Conservation (phyloP, 2,113 vertebrate species). For the Mormyrus iriodes region DNA sequence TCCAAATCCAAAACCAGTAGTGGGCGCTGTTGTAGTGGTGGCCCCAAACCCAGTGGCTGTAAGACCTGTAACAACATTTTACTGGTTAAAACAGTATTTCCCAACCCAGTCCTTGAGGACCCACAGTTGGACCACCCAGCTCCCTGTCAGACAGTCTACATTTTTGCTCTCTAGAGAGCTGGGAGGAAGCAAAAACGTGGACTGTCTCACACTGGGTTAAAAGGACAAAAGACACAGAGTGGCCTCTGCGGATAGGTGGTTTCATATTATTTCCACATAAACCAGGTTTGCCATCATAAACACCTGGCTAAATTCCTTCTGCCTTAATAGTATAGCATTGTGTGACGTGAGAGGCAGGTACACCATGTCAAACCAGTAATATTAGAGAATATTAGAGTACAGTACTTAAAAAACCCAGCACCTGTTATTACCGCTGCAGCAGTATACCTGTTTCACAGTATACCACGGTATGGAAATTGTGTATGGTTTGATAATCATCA, state of each 20-base stretch:
- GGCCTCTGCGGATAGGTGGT: not conserved
- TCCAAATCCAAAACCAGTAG: slow-evolving; percentile 68
- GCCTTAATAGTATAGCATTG: not conserved
- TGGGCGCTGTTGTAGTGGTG: slow-evolving; percentile 54
- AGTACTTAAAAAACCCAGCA: not conserved
- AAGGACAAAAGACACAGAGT: not conserved
- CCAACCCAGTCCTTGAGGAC: not conserved
- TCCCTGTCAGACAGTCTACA: not conserved
- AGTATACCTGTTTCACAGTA: not conserved
- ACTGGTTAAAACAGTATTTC: not conserved
- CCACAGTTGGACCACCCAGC: not conserved
- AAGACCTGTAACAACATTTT: slow-evolving; percentile 47
- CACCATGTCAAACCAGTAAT: not conserved
- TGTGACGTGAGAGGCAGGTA: not conserved
- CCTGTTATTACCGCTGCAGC: not conserved
- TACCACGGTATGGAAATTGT: too few relatives aligned
- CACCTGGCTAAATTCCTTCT: not conserved
- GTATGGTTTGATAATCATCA: too few relatives aligned
- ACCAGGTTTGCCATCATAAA: not conserved
- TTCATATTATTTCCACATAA: not conserved
- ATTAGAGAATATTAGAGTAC: not conserved
- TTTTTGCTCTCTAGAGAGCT: not conserved
- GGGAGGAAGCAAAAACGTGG: not conserved
- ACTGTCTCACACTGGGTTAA: not conserved
- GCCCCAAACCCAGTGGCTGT: slow-evolving; percentile 62